Evolutionary conservation across 2,113 vertebrate genomes (phyloP).

Genomic region (Chaenocephalus aceratus): DNA sequence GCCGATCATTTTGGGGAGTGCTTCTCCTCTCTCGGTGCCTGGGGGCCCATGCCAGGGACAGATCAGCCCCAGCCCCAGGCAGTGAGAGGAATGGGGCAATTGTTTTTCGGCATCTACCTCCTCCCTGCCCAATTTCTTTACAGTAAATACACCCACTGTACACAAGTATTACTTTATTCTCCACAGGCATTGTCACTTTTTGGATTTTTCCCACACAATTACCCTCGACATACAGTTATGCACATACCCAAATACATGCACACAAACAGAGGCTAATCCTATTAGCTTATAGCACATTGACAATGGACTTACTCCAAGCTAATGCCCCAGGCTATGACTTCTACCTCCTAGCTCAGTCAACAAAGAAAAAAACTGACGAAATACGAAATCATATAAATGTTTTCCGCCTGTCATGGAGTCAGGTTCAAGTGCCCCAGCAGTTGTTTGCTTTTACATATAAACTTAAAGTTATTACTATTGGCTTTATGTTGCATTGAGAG

Average conservation of each 20-base stretch:
- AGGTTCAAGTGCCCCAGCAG: conserved; percentile 88
- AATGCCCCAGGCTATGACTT: conserved; percentile 45
- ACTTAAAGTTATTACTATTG: conserved; percentile 88
- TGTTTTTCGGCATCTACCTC: conserved; percentile 86
- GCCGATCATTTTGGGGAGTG: conserved; percentile 81
- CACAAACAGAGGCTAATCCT: conserved; percentile 53
- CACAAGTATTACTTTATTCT: conserved; percentile 51
- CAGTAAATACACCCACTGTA: conserved; percentile 45
- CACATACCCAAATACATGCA: conserved; percentile 22
- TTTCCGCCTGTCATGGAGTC: conserved; percentile 90
- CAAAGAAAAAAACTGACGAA: conserved; percentile 38
- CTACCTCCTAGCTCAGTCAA: conserved; percentile 51
- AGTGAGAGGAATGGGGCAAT: conserved; percentile 83
- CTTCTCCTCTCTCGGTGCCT: conserved; percentile 79
- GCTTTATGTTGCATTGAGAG: conserved; percentile 73
- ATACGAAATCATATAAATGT: conserved; percentile 88
- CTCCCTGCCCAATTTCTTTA: conserved; percentile 61
- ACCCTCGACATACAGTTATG: conserved; percentile 28
- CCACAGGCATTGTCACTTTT: conserved; percentile 47
- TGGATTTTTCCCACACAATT: conserved; percentile 46
- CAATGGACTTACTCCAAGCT: conserved; percentile 61
- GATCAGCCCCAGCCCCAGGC: conserved; percentile 80
- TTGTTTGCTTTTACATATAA: conserved; percentile 90
- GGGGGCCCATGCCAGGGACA: conserved; percentile 86
- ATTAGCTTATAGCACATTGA: conserved; percentile 51